Percentiles rank a stretch among this genome's conserved stretches.
Conservation (phyloP, 2,888 invertebrate genomes). For the Tipula helvola region DNA sequence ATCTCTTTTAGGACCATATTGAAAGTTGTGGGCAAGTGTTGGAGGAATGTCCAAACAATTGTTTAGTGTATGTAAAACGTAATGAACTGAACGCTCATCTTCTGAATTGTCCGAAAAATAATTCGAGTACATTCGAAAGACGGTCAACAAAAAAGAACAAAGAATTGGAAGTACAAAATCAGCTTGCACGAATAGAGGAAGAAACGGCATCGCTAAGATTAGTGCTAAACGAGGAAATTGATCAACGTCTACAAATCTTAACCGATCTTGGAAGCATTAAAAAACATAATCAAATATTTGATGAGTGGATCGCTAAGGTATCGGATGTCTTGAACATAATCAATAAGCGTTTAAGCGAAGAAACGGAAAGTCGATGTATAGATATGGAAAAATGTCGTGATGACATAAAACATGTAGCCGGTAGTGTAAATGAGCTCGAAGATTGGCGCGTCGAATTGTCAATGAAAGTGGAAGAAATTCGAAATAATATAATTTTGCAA, state of each 20-base stretch:
- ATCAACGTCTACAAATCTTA: slow-evolving; percentile 32
- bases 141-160: not conserved
- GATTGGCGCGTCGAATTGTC: slow-evolving; percentile 14
- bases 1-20: slow-evolving; percentile 43
- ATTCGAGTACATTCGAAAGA: not conserved
- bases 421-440: not conserved
- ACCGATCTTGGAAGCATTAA: slow-evolving; percentile 33
- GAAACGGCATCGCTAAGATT: slow-evolving; percentile 25
- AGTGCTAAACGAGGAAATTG: slow-evolving; percentile 34
- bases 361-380: slow-evolving; percentile 37
- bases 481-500: slow-evolving; percentile 6
- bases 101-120: slow-evolving; percentile 32
- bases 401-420: slow-evolving; percentile 30
- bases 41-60: slow-evolving; percentile 56
- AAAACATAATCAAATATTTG: slow-evolving; percentile 30
- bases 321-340: slow-evolving; percentile 34
- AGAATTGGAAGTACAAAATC: slow-evolving; percentile 19
- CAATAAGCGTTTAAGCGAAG: slow-evolving; percentile 39
- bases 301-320: slow-evolving; percentile 30
- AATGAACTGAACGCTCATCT: slow-evolving; percentile 46
- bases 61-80: slow-evolving; percentile 56
- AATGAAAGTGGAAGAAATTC: slow-evolving; percentile 14
- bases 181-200: slow-evolving; percentile 27
- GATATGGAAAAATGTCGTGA: slow-evolving; percentile 42
- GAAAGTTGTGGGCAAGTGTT: slow-evolving; percentile 58